phyloP scores from a whole-genome alignment of 2,797 vertebrate genomes.

The Coregonus suidteri region DNA sequence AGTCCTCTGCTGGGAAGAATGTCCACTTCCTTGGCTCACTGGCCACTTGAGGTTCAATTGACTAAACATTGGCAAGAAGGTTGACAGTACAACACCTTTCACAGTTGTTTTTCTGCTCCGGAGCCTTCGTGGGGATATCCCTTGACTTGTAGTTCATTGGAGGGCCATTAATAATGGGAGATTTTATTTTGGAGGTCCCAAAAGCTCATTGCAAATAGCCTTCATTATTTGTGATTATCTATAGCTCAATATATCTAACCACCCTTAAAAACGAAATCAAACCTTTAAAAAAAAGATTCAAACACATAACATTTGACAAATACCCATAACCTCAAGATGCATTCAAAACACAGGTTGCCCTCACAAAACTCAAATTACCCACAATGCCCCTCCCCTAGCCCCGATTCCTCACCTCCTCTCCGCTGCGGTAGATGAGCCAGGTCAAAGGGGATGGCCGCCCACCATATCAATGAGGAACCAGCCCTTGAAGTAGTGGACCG shows the following conservation, averaged over 20 bases:
- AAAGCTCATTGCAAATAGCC: neutral
- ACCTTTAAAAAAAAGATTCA: neutral
- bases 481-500: slow-evolving; percentile 98
- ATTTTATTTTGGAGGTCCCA: too few relatives aligned
- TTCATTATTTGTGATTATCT: too few relatives aligned
- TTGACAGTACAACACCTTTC: too few relatives aligned
- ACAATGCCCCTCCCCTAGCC: neutral
- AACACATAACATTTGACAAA: neutral
- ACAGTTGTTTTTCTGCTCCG: neutral
- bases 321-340: neutral
- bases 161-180: too few relatives aligned
- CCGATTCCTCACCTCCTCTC: slow-evolving; percentile 83
- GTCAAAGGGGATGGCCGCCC: slow-evolving; percentile 96
- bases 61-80: too few relatives aligned
- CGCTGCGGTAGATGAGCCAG: slow-evolving; percentile 91
- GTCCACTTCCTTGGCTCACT: slow-evolving; percentile 42
- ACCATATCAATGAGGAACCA: slow-evolving; percentile 99
- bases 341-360: neutral
- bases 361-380: slow-evolving; percentile 2
- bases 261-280: neutral
- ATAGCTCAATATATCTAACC: neutral
- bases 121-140: neutral
- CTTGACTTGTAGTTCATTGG: too few relatives aligned
- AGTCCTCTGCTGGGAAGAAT: slow-evolving; percentile 33
- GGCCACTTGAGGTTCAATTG: slow-evolving; percentile 12